A percentile compares a stretch with the other conserved stretches of the same genome.
Conservation (phyloP, 2,797 vertebrate species). For the Coreius guichenoti region DNA sequence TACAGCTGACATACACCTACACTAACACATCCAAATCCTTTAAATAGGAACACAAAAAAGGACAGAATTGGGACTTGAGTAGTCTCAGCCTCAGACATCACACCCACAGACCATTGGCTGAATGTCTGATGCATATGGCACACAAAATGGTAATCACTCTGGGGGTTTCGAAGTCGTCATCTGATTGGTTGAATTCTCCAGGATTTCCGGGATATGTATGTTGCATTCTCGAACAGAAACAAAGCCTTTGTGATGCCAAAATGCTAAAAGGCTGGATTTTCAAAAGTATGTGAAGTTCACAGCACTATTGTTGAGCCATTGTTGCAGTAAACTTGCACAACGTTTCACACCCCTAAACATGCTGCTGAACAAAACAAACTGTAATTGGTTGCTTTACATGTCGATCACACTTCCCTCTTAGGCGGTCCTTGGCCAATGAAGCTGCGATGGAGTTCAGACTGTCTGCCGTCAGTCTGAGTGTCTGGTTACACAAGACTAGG, state of each 20-base stretch:
- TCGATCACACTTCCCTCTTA: not conserved
- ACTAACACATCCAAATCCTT: constrained; percentile 8
- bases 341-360: not conserved
- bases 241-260: not conserved
- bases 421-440: not conserved
- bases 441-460: too few species aligned
- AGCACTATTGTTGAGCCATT: not conserved
- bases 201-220: not conserved
- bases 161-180: not conserved
- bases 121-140: not conserved
- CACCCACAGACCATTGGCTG: not conserved
- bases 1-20: constrained; percentile 39
- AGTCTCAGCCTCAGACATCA: not conserved
- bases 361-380: not conserved
- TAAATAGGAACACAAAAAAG: constrained; percentile 21
- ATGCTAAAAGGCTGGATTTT: not conserved
- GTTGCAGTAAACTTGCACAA: not conserved
- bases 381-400: not conserved
- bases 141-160: not conserved
- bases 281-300: not conserved
- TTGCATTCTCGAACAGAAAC: not conserved
- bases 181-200: not conserved
- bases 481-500: too few species aligned
- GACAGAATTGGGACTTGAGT: not conserved
- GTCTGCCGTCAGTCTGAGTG: too few species aligned